phyloP scores from a whole-genome alignment of 2,797 vertebrate genomes.

The Ctenopoma multispine region DNA sequence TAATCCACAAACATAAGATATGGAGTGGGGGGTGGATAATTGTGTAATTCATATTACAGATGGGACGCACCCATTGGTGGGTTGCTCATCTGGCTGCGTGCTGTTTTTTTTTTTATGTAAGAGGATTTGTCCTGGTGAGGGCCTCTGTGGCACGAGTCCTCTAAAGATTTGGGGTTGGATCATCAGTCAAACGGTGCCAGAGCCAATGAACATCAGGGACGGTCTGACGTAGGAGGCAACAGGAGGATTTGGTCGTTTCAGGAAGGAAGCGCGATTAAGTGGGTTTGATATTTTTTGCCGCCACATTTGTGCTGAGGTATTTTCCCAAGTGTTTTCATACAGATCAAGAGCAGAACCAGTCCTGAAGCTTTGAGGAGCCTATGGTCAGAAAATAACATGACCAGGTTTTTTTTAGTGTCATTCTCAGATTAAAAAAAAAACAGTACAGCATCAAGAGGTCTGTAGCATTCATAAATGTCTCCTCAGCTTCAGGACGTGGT shows the following conservation, averaged over 20 bases:
- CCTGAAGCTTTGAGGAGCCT: too few relatives aligned
- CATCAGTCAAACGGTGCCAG: slow-evolving; percentile 34
- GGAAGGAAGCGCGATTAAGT: slow-evolving; percentile 5
- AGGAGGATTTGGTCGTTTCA: slow-evolving; percentile 34
- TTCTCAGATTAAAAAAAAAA: too few relatives aligned
- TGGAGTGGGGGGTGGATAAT: slow-evolving; percentile 22
- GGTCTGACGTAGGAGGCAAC: not conserved
- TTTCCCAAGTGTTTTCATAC: too few relatives aligned
- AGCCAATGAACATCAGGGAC: slow-evolving; percentile 35
- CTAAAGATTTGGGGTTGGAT: slow-evolving; percentile 34
- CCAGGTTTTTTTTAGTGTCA: too few relatives aligned
- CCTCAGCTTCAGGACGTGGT: too few relatives aligned
- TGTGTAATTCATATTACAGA: slow-evolving; percentile 60
- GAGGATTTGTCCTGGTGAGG: slow-evolving; percentile 66
- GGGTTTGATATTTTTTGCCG: not conserved
- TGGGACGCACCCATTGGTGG: slow-evolving; percentile 43
- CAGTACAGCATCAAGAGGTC: too few relatives aligned
- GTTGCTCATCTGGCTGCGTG: slow-evolving; percentile 36
- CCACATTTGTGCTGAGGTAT: not conserved
- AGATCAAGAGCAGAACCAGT: too few relatives aligned
- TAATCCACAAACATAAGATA: slow-evolving; percentile 74
- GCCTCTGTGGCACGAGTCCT: slow-evolving; percentile 45
- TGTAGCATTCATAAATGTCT: too few relatives aligned
- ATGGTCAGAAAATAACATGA: too few relatives aligned
- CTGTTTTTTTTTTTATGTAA: slow-evolving; percentile 64